These are phyloP conservation scores for Pyrrhia umbra DNA, from an alignment of 2,888 invertebrate genomes.

Conservation along the genomic window DNA sequence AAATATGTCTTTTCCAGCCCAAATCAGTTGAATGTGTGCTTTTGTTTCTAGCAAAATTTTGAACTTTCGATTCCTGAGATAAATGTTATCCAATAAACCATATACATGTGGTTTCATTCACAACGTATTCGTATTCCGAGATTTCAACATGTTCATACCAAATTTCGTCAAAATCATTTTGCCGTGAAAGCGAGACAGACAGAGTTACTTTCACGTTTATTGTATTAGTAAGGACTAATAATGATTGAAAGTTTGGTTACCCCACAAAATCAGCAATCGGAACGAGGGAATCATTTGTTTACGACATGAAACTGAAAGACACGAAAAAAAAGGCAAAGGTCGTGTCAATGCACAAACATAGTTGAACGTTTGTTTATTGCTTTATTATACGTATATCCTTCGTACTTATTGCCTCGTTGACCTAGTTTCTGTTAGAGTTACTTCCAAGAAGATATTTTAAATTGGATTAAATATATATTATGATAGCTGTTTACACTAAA, in stretches of 20 bases:
- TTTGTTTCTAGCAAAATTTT: too few relatives aligned
- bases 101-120: too few relatives aligned
- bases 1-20: too few relatives aligned
- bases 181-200: too few relatives aligned
- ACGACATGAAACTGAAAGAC: slow-evolving; percentile 76
- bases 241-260: slow-evolving; percentile 63
- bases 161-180: too few relatives aligned
- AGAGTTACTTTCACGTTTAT: background rate
- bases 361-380: slow-evolving; percentile 51
- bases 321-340: slow-evolving; percentile 77
- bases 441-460: background rate
- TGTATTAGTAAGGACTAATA: too few relatives aligned
- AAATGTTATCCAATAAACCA: too few relatives aligned
- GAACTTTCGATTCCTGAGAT: too few relatives aligned
- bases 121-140: too few relatives aligned
- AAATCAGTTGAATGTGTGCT: too few relatives aligned
- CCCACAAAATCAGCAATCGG: slow-evolving; percentile 63
- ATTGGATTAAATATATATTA: background rate
- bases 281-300: slow-evolving; percentile 74
- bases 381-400: slow-evolving; percentile 43
- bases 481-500: background rate
- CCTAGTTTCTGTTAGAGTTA: slow-evolving; percentile 34
- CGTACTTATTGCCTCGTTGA: slow-evolving; percentile 36
- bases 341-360: slow-evolving; percentile 58
- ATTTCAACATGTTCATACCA: too few relatives aligned